Conservation (phyloP, 2,113 vertebrate species). For the Sinocyclocheilus anophthalmus region DNA sequence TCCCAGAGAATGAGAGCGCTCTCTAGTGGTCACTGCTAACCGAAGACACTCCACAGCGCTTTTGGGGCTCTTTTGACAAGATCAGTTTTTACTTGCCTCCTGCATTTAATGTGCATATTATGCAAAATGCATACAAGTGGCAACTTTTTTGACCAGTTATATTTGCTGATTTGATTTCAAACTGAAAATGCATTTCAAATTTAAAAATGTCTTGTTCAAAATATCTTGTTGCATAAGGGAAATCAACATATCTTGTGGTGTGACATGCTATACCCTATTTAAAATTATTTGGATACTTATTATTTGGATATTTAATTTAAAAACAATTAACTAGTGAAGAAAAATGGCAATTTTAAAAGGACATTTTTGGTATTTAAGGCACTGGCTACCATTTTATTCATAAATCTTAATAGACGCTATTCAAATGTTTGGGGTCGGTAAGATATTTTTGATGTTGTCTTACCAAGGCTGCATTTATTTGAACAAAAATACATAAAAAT, state of each 20-base stretch:
- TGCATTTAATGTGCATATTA: neutral
- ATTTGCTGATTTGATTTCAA: neutral
- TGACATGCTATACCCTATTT: neutral
- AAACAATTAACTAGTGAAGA: neutral
- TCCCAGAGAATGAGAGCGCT: slow-evolving; percentile 66
- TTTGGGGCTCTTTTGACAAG: neutral
- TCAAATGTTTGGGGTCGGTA: neutral
- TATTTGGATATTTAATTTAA: neutral
- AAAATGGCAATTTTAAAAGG: neutral
- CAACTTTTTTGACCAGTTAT: neutral
- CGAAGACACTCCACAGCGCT: neutral
- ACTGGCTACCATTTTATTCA: neutral
- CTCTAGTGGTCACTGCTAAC: slow-evolving; percentile 67
- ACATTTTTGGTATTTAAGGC: neutral
- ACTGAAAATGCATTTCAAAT: neutral
- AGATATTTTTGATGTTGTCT: no score
- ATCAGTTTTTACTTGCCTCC: neutral
- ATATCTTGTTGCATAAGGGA: neutral
- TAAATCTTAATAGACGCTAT: no score
- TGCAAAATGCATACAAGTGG: neutral
- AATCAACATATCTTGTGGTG: neutral
- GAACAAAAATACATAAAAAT: no score
- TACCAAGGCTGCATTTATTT: neutral
- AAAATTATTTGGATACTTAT: no score
- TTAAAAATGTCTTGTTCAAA: neutral